phyloP scores from a whole-genome alignment of 2,113 vertebrate species.

The Oxygymnocypris stewartii region DNA sequence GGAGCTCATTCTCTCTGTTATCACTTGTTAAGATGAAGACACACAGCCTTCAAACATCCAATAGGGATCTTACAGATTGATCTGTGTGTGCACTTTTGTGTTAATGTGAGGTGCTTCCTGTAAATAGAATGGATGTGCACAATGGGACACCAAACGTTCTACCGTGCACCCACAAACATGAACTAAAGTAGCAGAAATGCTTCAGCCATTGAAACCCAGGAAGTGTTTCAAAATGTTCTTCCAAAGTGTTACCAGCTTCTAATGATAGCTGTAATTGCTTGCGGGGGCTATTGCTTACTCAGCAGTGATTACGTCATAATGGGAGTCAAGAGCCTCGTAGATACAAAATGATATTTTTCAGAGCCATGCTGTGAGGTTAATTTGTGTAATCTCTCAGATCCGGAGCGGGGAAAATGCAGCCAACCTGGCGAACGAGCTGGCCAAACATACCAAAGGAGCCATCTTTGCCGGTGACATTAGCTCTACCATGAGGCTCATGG shows the following conservation, averaged over 20 bases:
- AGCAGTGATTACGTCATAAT: constrained; percentile 67
- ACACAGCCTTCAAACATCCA: constrained; percentile 53
- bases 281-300: constrained; percentile 69
- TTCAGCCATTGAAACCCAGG: constrained; percentile 25
- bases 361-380: constrained; percentile 73
- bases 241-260: constrained; percentile 75
- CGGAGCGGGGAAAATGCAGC: constrained; percentile 98
- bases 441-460: constrained; percentile 93
- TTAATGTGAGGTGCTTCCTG: constrained; percentile 44
- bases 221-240: constrained; percentile 52
- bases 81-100: constrained; percentile 43
- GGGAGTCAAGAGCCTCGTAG: constrained; percentile 56
- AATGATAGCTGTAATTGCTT: constrained; percentile 77
- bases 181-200: neutral
- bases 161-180: neutral
- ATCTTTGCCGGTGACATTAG: constrained; percentile 96
- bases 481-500: constrained; percentile 95
- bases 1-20: constrained; percentile 38
- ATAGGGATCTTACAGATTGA: constrained; percentile 44
- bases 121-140: constrained; percentile 56
- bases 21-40: constrained; percentile 51
- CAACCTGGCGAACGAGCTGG: constrained; percentile 96
- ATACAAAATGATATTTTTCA: constrained; percentile 59
- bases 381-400: constrained; percentile 82
- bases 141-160: constrained; percentile 37